Conservation (phyloP, 2,113 vertebrate genomes). For the Heterocephalus glaber region DNA sequence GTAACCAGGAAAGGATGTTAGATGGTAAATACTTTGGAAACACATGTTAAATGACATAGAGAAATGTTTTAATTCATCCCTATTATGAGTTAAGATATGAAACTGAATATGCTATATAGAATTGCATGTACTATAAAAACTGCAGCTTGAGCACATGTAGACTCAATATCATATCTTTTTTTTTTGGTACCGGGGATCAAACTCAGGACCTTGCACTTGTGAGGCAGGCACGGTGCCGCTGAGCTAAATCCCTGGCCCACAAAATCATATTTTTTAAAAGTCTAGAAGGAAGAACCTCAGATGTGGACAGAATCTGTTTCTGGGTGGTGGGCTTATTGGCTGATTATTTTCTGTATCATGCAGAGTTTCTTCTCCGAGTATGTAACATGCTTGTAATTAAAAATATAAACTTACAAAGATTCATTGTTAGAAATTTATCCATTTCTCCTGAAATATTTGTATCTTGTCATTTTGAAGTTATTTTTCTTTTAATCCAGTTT, state of each 20-base stretch:
- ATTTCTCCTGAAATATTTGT: not conserved
- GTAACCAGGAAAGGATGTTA: not conserved
- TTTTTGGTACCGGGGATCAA: too few relatives aligned
- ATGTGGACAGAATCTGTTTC: not conserved
- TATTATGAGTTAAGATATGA: not conserved
- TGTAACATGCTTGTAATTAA: not conserved
- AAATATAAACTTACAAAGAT: not conserved
- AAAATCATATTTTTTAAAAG: rapidly evolving
- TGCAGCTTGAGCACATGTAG: rapidly evolving
- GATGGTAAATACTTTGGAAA: not conserved
- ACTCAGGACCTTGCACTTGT: too few relatives aligned
- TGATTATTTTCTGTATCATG: not conserved
- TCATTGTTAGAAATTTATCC: not conserved
- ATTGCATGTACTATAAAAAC: not conserved
- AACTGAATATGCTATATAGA: not conserved
- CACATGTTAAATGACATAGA: not conserved
- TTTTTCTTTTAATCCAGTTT: conserved; percentile 78
- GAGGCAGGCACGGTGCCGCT: too few relatives aligned
- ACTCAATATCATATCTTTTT: rapidly evolving
- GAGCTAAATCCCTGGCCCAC: too few relatives aligned
- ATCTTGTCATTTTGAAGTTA: not conserved
- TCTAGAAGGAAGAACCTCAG: not conserved
- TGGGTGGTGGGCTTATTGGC: not conserved
- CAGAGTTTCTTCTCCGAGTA: not conserved
- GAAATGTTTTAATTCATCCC: not conserved